Conservation (phyloP, 1,140 invertebrate genomes). For the Orchestia grillus region DNA sequence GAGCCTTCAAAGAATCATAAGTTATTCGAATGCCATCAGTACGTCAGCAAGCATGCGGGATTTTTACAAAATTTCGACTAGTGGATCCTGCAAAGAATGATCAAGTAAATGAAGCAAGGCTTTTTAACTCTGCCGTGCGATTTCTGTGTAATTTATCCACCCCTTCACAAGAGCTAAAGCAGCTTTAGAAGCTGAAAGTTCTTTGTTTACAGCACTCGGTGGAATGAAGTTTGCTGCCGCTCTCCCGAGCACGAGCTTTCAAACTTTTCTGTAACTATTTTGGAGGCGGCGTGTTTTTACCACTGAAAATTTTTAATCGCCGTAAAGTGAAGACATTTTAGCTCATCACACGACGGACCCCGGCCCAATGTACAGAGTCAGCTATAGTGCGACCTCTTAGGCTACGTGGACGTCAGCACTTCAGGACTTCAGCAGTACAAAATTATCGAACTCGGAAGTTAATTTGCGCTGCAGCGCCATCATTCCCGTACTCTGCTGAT, state of each 20-base stretch:
- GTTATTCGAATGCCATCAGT: not conserved
- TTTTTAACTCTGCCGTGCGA: not conserved
- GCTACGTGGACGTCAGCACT: too few species aligned
- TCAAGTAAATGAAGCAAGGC: not conserved
- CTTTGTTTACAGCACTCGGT: not conserved
- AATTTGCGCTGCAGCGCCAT: too few species aligned
- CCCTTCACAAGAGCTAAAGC: not conserved
- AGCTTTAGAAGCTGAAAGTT: not conserved
- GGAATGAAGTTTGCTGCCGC: not conserved
- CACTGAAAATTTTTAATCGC: not conserved
- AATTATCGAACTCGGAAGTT: too few species aligned
- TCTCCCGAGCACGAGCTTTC: not conserved
- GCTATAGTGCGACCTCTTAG: too few species aligned
- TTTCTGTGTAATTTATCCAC: not conserved
- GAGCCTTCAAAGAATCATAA: not conserved
- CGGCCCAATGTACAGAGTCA: too few species aligned
- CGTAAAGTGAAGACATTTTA: not conserved
- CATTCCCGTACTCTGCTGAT: too few species aligned
- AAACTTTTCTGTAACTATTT: not conserved
- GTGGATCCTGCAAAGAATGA: not conserved
- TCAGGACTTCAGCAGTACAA: too few species aligned
- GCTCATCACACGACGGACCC: not conserved
- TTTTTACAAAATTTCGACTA: too few species aligned
- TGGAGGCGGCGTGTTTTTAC: not conserved
- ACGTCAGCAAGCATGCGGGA: not conserved